These are phyloP conservation scores for Martes martes DNA, from an alignment of 2,113 vertebrate species.

Conservation along the genomic window DNA sequence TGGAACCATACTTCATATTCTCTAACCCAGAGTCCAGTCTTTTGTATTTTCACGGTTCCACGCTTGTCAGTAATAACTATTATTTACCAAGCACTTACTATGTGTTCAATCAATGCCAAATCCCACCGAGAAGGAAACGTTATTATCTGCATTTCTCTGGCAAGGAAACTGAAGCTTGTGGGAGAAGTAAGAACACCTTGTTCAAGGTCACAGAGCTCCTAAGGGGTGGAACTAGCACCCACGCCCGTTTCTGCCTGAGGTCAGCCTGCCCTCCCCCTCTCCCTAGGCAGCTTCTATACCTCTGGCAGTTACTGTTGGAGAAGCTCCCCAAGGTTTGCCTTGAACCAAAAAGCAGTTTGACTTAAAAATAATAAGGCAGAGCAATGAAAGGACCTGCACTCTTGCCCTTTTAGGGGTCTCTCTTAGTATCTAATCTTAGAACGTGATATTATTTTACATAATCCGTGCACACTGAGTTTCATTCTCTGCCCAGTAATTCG, in stretches of 20 bases:
- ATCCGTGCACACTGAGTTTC: neutral
- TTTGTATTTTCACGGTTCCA: neutral
- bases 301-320: neutral
- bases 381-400: neutral
- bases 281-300: neutral
- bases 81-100: neutral
- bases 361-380: neutral
- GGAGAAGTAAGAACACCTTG: conserved; percentile 9
- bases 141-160: neutral
- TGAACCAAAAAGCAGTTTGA: conserved; percentile 20
- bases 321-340: neutral
- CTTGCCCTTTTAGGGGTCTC: neutral
- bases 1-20: neutral
- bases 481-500: neutral
- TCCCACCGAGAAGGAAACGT: neutral
- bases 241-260: neutral
- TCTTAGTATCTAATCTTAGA: neutral
- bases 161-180: neutral
- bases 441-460: neutral
- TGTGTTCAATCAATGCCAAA: neutral
- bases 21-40: neutral
- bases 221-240: neutral
- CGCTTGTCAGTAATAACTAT: neutral
- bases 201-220: conserved; percentile 8
- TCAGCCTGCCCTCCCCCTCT: neutral